These are phyloP conservation scores for Drosophila tripunctata DNA, from an alignment of 2,888 invertebrate genomes.

Conservation along the genomic window DNA sequence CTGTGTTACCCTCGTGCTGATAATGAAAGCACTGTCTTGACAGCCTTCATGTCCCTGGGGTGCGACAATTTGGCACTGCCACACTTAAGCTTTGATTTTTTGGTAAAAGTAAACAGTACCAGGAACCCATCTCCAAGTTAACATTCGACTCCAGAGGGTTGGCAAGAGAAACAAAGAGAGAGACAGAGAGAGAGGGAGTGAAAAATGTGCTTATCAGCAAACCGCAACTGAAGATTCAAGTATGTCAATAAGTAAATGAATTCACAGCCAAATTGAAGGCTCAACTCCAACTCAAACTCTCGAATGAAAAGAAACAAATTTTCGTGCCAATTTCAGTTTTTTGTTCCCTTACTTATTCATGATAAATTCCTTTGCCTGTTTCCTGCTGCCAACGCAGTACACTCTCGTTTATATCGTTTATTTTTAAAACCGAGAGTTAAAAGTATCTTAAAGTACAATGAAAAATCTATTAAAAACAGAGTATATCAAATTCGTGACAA, in stretches of 20 bases:
- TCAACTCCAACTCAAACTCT: background rate
- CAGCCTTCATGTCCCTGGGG: constrained; percentile 54
- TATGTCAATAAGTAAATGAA: constrained; percentile 70
- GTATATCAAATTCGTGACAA: constrained; percentile 16
- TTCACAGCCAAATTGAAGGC: constrained; percentile 48
- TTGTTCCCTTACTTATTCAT: constrained; percentile 15
- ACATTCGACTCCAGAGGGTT: background rate
- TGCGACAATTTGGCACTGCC: constrained; percentile 48
- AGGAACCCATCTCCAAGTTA: constrained; percentile 10
- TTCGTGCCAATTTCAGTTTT: constrained; percentile 12
- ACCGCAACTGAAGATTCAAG: constrained; percentile 40
- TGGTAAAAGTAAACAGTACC: constrained; percentile 31
- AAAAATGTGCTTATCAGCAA: constrained; percentile 36
- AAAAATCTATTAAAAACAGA: background rate
- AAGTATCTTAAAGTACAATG: background rate
- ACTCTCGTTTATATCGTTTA: background rate
- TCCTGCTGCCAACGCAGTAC: background rate
- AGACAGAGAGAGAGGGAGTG: background rate
- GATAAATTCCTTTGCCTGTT: background rate
- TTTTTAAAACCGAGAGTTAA: background rate
- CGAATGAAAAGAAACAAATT: constrained; percentile 8
- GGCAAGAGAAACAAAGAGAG: no score
- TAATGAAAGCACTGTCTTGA: constrained; percentile 61
- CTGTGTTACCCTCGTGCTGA: constrained; percentile 44
- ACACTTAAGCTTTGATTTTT: constrained; percentile 56